Evolutionary conservation across 2,113 vertebrate genomes (phyloP).

Genomic region (Limanda limanda): DNA sequence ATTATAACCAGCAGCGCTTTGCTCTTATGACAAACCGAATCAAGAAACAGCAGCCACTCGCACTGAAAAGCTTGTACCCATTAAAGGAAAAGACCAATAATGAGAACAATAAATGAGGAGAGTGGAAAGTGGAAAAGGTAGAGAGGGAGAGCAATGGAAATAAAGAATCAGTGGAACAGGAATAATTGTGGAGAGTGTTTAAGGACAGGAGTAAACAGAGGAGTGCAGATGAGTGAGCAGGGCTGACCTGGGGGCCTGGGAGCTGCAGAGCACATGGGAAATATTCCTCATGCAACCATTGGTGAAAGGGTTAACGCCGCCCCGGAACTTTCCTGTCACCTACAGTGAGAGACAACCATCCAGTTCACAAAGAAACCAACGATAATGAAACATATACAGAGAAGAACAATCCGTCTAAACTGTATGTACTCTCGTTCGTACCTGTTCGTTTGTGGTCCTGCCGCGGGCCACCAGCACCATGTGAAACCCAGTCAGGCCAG

Average conservation of each 20-base stretch:
- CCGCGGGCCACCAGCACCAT: slow-evolving; percentile 95
- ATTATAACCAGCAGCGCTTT: neutral
- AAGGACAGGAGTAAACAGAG: slow-evolving; percentile 10
- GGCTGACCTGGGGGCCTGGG: slow-evolving; percentile 91
- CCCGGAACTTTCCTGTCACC: slow-evolving; percentile 98
- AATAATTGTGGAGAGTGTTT: slow-evolving; percentile 23
- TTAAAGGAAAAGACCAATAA: slow-evolving; percentile 14
- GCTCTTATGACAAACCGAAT: neutral
- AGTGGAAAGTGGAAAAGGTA: slow-evolving; percentile 19
- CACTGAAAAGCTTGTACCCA: neutral
- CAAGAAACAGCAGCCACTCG: neutral
- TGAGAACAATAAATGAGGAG: slow-evolving; percentile 7
- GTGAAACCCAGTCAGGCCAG: slow-evolving; percentile 95
- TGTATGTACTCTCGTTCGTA: slow-evolving; percentile 49
- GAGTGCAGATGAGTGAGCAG: slow-evolving; percentile 4
- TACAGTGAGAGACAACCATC: slow-evolving; percentile 49
- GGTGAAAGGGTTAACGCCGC: slow-evolving; percentile 97
- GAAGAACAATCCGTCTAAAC: neutral
- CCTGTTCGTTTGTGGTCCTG: slow-evolving; percentile 97
- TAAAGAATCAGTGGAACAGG: slow-evolving; percentile 33
- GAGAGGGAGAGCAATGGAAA: slow-evolving; percentile 26
- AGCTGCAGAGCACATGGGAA: slow-evolving; percentile 94
- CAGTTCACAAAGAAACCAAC: neutral
- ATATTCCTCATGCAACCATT: slow-evolving; percentile 94
- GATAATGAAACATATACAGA: neutral